Percentiles rank a stretch among this genome's conserved stretches.
Evolutionary conservation across 2,888 invertebrate species (phyloP).

Genomic region (Eubasilissa splendida): DNA sequence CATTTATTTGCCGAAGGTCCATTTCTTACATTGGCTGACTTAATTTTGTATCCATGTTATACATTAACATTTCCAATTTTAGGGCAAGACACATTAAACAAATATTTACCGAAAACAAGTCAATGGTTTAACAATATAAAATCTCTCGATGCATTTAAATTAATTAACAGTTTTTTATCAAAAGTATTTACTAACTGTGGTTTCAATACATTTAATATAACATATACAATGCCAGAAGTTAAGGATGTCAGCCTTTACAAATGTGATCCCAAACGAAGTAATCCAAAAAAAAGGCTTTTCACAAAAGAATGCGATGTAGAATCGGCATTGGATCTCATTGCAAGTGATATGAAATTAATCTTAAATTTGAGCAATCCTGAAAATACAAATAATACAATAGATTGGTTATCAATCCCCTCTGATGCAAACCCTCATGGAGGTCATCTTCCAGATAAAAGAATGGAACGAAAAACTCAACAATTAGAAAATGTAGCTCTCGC

Average conservation of each 20-base stretch:
- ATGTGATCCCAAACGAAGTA: slow-evolving; percentile 83
- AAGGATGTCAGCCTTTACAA: slow-evolving; percentile 82
- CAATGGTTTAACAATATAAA: slow-evolving; percentile 62
- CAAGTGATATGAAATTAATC: slow-evolving; percentile 67
- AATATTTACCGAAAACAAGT: slow-evolving; percentile 61
- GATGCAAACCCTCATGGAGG: slow-evolving; percentile 86
- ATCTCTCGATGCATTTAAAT: slow-evolving; percentile 59
- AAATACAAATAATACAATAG: slow-evolving; percentile 66
- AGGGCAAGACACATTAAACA: slow-evolving; percentile 63
- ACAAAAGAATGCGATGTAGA: slow-evolving; percentile 86
- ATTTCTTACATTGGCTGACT: slow-evolving; percentile 86
- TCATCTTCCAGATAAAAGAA: slow-evolving; percentile 82
- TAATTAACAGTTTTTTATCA: slow-evolving; percentile 55
- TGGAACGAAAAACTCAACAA: slow-evolving; percentile 87
- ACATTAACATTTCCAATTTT: slow-evolving; percentile 74
- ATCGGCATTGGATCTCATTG: slow-evolving; percentile 69
- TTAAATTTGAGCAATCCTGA: slow-evolving; percentile 60
- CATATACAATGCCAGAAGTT: slow-evolving; percentile 67
- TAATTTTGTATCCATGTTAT: slow-evolving; percentile 83
- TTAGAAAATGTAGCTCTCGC: slow-evolving; percentile 87
- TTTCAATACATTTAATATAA: slow-evolving; percentile 52
- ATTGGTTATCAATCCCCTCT: slow-evolving; percentile 82
- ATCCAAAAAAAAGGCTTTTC: slow-evolving; percentile 80
- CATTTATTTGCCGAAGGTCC: slow-evolving; percentile 90
- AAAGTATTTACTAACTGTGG: neutral